A percentile compares a stretch with the other conserved stretches of the same genome.
These are phyloP conservation scores for Actinopyga echinites DNA, from an alignment of 53 echinoderm and acorn worm genomes.

Conservation along the genomic window DNA sequence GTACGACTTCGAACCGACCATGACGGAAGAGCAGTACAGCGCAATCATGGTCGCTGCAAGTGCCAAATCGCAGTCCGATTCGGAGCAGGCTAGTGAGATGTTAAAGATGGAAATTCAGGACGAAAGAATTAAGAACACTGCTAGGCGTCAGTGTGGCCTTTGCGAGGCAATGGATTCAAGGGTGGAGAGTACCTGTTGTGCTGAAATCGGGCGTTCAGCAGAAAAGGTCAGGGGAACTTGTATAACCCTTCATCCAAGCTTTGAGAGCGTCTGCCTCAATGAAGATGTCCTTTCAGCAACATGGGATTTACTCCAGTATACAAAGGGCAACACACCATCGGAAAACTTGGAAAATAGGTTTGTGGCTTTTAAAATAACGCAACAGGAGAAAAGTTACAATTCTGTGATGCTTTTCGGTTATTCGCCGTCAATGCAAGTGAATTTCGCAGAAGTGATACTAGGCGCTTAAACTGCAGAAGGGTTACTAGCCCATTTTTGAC, in stretches of 20 bases:
- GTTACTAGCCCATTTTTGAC: no score
- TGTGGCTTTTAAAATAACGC: no score
- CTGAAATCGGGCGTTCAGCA: background rate
- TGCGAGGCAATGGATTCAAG: background rate
- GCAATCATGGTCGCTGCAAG: no score
- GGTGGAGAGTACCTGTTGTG: background rate
- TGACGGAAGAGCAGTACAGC: no score
- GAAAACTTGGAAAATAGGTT: no score
- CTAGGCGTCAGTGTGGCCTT: background rate
- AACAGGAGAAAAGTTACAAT: no score
- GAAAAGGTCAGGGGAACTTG: background rate
- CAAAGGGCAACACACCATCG: background rate
- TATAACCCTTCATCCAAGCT: background rate
- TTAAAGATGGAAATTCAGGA: background rate
- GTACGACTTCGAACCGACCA: no score
- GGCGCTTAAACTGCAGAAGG: no score
- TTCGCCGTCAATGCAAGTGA: background rate
- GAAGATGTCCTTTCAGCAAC: background rate
- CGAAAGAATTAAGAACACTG: background rate
- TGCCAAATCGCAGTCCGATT: no score
- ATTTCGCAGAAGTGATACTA: background rate
- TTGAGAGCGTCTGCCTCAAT: conserved; percentile 3
- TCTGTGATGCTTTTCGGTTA: no score
- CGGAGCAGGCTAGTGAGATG: no score
- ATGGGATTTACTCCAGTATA: background rate